Percentiles rank a stretch among this genome's conserved stretches.
Conservation (phyloP, 2,113 vertebrate genomes). For the Tringa solitaria region DNA sequence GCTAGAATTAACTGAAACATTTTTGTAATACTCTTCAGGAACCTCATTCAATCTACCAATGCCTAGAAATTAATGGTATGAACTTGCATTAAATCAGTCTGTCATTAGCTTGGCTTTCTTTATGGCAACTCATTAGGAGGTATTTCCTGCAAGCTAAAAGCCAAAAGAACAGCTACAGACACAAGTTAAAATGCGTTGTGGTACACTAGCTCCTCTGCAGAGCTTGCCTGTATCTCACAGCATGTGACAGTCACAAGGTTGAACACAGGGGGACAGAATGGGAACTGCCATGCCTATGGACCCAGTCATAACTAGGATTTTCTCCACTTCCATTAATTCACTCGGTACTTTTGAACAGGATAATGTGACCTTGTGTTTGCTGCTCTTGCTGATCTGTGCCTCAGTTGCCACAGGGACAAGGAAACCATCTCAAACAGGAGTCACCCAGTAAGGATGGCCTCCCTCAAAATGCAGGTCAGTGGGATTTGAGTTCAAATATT, state of each 20-base stretch:
- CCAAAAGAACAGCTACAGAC: neutral
- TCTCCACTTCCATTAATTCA: neutral
- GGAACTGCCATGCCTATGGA: neutral
- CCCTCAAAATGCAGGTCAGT: neutral
- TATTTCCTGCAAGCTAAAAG: slow-evolving; percentile 36
- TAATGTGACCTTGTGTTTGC: too few species aligned
- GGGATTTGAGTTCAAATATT: neutral
- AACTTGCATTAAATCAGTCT: slow-evolving; percentile 54
- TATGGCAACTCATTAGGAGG: slow-evolving; percentile 38
- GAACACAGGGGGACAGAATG: neutral
- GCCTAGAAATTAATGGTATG: slow-evolving; percentile 48
- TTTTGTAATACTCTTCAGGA: slow-evolving; percentile 42
- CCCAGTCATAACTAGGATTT: neutral
- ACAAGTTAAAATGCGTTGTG: neutral
- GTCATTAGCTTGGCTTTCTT: slow-evolving; percentile 12
- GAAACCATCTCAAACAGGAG: neutral
- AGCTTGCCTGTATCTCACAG: neutral
- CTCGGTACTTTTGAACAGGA: neutral
- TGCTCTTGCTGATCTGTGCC: neutral
- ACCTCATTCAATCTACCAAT: slow-evolving; percentile 38
- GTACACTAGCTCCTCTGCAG: neutral
- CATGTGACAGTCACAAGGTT: accelerated
- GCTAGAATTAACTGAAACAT: slow-evolving; percentile 18
- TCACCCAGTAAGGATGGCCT: neutral
- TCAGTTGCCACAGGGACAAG: neutral